Conservation (phyloP, 2,797 vertebrate species). For the Etheostoma nigrum region DNA sequence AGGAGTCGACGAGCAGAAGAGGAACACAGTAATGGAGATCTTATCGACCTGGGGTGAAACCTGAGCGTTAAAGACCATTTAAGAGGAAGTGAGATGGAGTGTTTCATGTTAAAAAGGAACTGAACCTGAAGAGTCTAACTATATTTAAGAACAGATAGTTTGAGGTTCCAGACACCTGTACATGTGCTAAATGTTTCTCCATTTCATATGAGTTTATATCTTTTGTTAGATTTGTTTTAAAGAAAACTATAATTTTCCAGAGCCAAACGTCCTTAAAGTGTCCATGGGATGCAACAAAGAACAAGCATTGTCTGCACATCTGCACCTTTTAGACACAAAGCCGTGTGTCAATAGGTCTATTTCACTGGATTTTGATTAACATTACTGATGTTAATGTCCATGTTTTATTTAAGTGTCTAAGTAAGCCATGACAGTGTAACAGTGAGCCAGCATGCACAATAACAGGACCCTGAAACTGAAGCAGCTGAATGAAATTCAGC, state of each 20-base stretch:
- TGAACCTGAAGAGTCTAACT: conserved; percentile 10
- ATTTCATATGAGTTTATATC: not conserved
- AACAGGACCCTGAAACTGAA: not conserved
- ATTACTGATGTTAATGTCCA: not conserved
- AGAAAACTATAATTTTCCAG: not conserved
- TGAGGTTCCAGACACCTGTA: conserved; percentile 21
- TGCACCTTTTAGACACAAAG: not conserved
- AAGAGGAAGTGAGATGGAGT: conserved; percentile 45
- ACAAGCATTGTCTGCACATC: not conserved
- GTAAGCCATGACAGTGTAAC: not conserved
- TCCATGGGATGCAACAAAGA: not conserved
- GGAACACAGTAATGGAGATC: conserved; percentile 53
- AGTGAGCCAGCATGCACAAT: not conserved
- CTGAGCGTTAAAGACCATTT: not conserved
- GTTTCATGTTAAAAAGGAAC: conserved; percentile 44
- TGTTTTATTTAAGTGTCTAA: not conserved
- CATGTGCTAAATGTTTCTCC: conserved; percentile 22
- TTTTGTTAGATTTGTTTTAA: not conserved
- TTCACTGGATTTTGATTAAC: not conserved
- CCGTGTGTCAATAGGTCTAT: not conserved
- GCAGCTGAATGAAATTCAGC: too few relatives aligned
- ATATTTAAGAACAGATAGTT: not conserved
- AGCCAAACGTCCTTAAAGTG: not conserved
- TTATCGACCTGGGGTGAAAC: conserved; percentile 78
- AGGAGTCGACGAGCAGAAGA: conserved; percentile 59